phyloP scores from a whole-genome alignment of 2,113 vertebrate species.

The Laticauda colubrina region DNA sequence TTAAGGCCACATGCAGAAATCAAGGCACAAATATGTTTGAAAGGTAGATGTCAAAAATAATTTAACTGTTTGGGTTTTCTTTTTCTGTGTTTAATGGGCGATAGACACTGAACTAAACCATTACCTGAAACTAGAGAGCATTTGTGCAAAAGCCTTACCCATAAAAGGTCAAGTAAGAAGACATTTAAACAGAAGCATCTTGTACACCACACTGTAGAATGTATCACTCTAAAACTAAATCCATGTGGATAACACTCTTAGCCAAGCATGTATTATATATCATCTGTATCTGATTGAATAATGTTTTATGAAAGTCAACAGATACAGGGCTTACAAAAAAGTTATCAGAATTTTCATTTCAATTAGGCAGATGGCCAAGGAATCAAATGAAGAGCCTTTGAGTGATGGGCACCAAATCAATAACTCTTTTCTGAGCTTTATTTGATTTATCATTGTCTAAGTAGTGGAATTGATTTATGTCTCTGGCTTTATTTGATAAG shows the following conservation, averaged over 20 bases:
- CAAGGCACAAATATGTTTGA: slow-evolving; percentile 33
- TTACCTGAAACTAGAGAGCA: slow-evolving; percentile 28
- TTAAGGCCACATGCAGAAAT: slow-evolving; percentile 34
- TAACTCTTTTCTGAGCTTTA: slow-evolving; percentile 79
- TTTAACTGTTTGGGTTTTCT: slow-evolving; percentile 34
- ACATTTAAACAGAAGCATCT: slow-evolving; percentile 48
- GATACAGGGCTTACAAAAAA: slow-evolving; percentile 53
- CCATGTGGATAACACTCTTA: slow-evolving; percentile 50
- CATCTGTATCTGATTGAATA: slow-evolving; percentile 64
- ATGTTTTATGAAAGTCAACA: slow-evolving; percentile 67
- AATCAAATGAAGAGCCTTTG: slow-evolving; percentile 80
- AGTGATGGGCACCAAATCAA: slow-evolving; percentile 79
- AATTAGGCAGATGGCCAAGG: slow-evolving; percentile 82
- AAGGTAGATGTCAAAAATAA: slow-evolving; percentile 27
- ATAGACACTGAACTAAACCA: slow-evolving; percentile 28
- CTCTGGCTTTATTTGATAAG: slow-evolving; percentile 78
- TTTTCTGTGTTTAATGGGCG: slow-evolving; percentile 8
- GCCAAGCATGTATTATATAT: slow-evolving; percentile 48
- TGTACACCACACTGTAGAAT: slow-evolving; percentile 47
- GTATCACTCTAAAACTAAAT: slow-evolving; percentile 44
- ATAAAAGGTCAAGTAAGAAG: slow-evolving; percentile 44
- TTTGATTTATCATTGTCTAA: slow-evolving; percentile 76
- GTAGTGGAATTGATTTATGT: slow-evolving; percentile 71
- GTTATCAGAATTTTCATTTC: slow-evolving; percentile 76
- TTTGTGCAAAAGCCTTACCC: slow-evolving; percentile 42